Evolutionary conservation across 2,888 invertebrate genomes (phyloP), one percentile per base, ranked within the genome.

Genomic region (Balanococcus diminutus): DNA sequence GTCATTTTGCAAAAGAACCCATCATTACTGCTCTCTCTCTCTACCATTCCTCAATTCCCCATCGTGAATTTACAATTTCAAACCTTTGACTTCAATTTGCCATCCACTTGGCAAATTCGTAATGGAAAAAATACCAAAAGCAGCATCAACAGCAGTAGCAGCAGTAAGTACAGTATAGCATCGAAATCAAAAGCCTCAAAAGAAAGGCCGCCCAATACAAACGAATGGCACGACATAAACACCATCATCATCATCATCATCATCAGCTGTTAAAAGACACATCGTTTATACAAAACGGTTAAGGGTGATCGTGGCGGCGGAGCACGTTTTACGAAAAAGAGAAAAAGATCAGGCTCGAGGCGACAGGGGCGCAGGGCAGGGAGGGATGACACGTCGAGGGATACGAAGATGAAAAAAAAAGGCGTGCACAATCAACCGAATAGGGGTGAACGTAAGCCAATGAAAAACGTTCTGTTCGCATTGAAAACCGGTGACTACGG

Each of bases 251-350:
- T 36, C 51, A 67, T 51, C 84, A 84, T 39, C 75, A 84, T 84
- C 84, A 84, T 84, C 84, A 84, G 75, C 75, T 75, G 84, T 75
- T 84, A 42, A 84, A 84, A 84, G 84, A 84, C 84, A 72, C 84
- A 84, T 84, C 75, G 75, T 72, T 75, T 75, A 75, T 84, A 84
- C 84, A 75, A 84, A 84, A 84, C 84, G 75, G 84, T 84, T 84
- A 84, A 84, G 84, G 84, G 84, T 84, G 84, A 84, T 79, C 79
- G n/a, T n/a, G n/a, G n/a, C n/a, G 3, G 25, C 84, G 84, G 5
- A 5, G 51, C 4, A 5, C 51, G 19, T n/a, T n/a, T n/a, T n/a
- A n/a, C n/a, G 19, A 82, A 25, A 51, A 51, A 51, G 25, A 51
- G 82, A 83, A 83, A 82, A 79, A 79, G 79, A 79, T 39, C 36